Evolutionary conservation across 2,113 vertebrate species (phyloP), one percentile per base, ranked within the genome.

Genomic region (Scomber colias): DNA sequence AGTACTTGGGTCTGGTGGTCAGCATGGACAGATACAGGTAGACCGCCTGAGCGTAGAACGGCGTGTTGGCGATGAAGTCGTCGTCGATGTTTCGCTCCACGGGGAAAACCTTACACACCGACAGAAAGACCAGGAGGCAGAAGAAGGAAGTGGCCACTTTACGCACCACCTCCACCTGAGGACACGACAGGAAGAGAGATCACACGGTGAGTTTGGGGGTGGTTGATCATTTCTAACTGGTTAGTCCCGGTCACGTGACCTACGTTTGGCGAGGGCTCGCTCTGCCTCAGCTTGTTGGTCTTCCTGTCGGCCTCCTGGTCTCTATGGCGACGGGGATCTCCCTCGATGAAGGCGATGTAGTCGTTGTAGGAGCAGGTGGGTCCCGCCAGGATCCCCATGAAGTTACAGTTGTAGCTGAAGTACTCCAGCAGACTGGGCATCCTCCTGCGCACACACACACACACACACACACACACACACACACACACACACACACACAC

Each of bases 361-460:
- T 98, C 97, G 75, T 97, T 98, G 94, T 97, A 98, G 83, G 97
- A 98, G 93, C 96, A 96, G 68, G 97, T 95, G 1, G 97, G 97
- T 72, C 97, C 97, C 6, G 96, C 97, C 89, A 98, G 95, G 92
- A 98, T 97, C 62, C 97, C 97, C 97, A 98, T 94, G 95, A 98
- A 98, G 96, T 98, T 98, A 92, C 97, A 98, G 94, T 94, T 98
- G 92, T 98, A 98, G 91, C 97, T 98, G 87, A 98, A 94, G 89
- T 97, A 98, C 90, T 98, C 97, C 93, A 98, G 95, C 48, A 96
- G 95, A 89, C 96, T 98, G 80, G 97, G 97, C 97, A 98, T 97
- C 88, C 96, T 96, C 93, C 97, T 98, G 93, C 19, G 83, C 80
- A 85, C 72, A 83, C 81, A 71, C 14, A 49, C 15, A 65, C 44